These are phyloP conservation scores for Alligator mississippiensis DNA, from an alignment of 2,113 vertebrate species.

Conservation along the genomic window DNA sequence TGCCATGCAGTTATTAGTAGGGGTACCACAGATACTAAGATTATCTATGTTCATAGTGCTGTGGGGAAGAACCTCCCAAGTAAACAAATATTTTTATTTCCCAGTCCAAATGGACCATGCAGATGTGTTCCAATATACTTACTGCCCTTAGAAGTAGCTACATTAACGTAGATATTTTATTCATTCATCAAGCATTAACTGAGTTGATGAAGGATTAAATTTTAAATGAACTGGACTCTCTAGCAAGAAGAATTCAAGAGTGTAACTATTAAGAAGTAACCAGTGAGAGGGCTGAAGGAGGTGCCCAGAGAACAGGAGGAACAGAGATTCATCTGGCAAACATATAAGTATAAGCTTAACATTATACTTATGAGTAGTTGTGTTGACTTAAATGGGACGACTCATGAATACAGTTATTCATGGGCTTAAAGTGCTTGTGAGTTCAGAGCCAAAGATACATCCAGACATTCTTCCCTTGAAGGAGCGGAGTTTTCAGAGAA, in stretches of 20 bases:
- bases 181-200: slow-evolving; percentile 1
- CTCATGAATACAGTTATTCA: not conserved
- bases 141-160: too few relatives aligned
- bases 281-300: not conserved
- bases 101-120: rapidly evolving
- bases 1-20: not conserved
- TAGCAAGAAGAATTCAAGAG: not conserved
- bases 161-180: not conserved
- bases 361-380: not conserved
- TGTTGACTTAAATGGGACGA: too few relatives aligned
- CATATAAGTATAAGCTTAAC: not conserved
- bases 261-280: not conserved
- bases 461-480: not conserved
- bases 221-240: not conserved
- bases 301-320: not conserved
- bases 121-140: not conserved
- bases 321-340: not conserved
- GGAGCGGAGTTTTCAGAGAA: not conserved
- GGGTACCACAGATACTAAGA: not conserved
- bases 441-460: not conserved
- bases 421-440: not conserved
- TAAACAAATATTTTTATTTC: not conserved
- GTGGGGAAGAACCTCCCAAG: rapidly evolving
- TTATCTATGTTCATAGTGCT: rapidly evolving
- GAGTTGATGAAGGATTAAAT: not conserved